Base-by-base conservation (phyloP, 2,797 vertebrate genomes). In the Peromyscus attwateri region DNA sequence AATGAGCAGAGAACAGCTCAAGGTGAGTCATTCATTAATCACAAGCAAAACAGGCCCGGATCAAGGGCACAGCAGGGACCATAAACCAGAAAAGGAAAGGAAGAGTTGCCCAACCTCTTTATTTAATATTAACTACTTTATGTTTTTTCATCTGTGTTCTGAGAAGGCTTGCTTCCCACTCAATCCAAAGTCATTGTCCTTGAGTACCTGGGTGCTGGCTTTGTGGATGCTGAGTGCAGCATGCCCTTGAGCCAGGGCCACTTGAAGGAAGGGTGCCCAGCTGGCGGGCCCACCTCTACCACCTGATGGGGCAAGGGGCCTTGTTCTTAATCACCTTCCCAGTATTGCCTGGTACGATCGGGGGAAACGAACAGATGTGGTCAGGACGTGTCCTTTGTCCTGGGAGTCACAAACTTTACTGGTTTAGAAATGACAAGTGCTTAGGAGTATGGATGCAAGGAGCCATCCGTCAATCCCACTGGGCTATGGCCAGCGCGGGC, bases 21-120 rank as follows among this genome's bases (percentile, higher is more conserved):
- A 98, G 98, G 98, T 98, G 97, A 98, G 98, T 99, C 97, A 99
- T 98, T 99, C 98, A 99, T 99, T 99, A 99, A 99, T 99, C 99
- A 98, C 97, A 98, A 98, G 89, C 96, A 98, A 98, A 98, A 98
- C 98, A 98, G 97, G 88, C 89, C 97, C 49, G 1, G 98, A 98
- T 97, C 97, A 97, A 98, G 98, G 98, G 96, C 92, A 46, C 57
- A 93, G 89, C 96, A 97, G 97, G 95, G 79, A 96, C 96, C 98
- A 87, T 96, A 97, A 97, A 97, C 97, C 81, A 62, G 96, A 94
- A 96, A 97, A 94, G 66, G 76, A 98, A 34, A 95, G 87, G 77
- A 80, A 96, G 79, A 34, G 97, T 98, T 99, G 97, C 98, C 97
- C 97, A 98, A 98, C 98, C 97, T 94, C 94, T 96, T 97, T 97